Conservation (phyloP, 2,888 invertebrate species). For the Eristalinus sepulchralis region DNA sequence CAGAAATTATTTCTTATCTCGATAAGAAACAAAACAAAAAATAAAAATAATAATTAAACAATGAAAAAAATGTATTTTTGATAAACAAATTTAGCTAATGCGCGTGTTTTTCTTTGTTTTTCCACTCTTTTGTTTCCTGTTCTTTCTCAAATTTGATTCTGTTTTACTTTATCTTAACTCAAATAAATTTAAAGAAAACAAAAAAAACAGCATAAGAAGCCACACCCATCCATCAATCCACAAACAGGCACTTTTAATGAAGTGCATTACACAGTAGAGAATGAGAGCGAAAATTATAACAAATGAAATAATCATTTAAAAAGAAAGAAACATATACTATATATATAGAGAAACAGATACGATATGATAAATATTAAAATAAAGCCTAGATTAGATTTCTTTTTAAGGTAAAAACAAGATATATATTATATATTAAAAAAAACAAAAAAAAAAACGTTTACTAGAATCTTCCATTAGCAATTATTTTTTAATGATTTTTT, state of each 20-base stretch:
- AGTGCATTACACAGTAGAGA: slow-evolving; percentile 41
- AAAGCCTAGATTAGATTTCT: slow-evolving; percentile 57
- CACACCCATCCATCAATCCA: slow-evolving; percentile 16
- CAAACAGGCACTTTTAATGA: slow-evolving; percentile 42
- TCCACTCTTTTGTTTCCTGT: slow-evolving; percentile 16
- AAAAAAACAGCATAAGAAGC: background rate
- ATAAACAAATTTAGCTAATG: slow-evolving; percentile 71
- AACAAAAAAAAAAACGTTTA: slow-evolving; percentile 56
- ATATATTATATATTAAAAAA: slow-evolving; percentile 63
- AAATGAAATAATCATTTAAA: background rate
- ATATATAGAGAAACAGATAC: slow-evolving; percentile 36
- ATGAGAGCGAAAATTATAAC: slow-evolving; percentile 43
- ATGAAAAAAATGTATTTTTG: slow-evolving; percentile 70
- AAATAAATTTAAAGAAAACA: background rate
- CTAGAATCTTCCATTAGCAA: slow-evolving; percentile 73
- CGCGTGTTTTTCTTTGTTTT: slow-evolving; percentile 47
- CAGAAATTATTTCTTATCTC: slow-evolving; percentile 40
- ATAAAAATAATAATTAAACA: slow-evolving; percentile 6
- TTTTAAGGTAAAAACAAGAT: slow-evolving; percentile 56
- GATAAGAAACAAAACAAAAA: slow-evolving; percentile 17
- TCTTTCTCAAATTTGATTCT: background rate
- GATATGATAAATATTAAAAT: slow-evolving; percentile 54
- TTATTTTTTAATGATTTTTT: slow-evolving; percentile 67
- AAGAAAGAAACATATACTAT: slow-evolving; percentile 18
- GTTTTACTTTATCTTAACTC: background rate